Base-by-base conservation (phyloP, 2,888 invertebrate genomes). In the Cephalotes varians region DNA sequence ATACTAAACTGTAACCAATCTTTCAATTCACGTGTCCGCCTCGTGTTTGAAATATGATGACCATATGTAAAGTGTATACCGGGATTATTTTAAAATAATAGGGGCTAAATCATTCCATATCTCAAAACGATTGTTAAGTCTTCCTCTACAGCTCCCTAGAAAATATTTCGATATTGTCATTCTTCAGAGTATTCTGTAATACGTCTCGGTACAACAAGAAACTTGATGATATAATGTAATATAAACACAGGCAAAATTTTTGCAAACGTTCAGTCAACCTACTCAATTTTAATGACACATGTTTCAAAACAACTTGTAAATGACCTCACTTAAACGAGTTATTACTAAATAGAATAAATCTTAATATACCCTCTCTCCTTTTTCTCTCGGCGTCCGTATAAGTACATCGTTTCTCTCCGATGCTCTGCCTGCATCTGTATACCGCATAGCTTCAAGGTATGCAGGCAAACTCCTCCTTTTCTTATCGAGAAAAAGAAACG, bases 381-480 rank as follows among this genome's bases (percentile, higher is more conserved):
- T 67, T 15, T 77, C 40, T 40, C 28, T 71, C 56, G 44, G 80
- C 77, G 81, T 72, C 76, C 71, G 85, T 81, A 76, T 87, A 79
- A 83, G 83, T 62, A 56, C 65, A 87, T 87, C 82, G 84, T 81
- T 82, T 76, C 82, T 86, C 62, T 82, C 77, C 49, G 80, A 74
- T 21, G 40, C 54, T 64, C 81, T 77, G 81, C 82, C 84, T 87
- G 77, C 77, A 82, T 86, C 82, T 83, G 73, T 83, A 79, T 81
- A 85, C 84, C 79, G 84, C 84, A 90, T 86, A 88, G 83, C 88
- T 85, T 77, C 83, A 18, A 86, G 88, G 81, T 90, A 90, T 82
- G 88, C 90, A 87, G 85, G 88, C 87, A 80, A 89, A 83, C 85
- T 88, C 64, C 73, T 86, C 85, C 83, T 90, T 83, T 87, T 89